Evolutionary conservation across 2,797 vertebrate genomes (phyloP).

Genomic region (Periparus ater): DNA sequence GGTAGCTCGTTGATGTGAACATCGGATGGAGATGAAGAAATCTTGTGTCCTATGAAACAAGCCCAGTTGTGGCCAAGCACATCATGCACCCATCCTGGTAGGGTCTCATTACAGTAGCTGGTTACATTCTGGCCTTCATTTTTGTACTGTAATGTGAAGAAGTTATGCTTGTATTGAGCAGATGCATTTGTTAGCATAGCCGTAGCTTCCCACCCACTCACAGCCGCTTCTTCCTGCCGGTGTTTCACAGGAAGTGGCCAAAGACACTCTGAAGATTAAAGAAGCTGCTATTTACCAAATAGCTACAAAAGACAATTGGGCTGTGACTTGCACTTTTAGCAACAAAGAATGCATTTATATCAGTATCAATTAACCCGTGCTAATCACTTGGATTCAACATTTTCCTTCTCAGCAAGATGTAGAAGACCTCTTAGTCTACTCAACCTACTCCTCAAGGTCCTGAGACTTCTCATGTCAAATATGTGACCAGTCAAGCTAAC

Average conservation of each 20-base stretch:
- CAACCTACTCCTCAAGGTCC: neutral
- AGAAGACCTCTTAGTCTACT: neutral
- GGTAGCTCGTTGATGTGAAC: neutral
- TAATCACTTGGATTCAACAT: neutral
- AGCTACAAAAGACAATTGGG: neutral
- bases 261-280: neutral
- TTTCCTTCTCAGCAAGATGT: neutral
- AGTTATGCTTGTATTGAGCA: neutral
- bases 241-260: neutral
- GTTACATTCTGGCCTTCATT: slow-evolving; percentile 78
- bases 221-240: neutral
- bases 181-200: neutral
- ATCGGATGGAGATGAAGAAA: slow-evolving; percentile 59
- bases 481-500: neutral
- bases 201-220: neutral
- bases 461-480: neutral
- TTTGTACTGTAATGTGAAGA: slow-evolving; percentile 80
- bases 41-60: slow-evolving; percentile 87
- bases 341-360: neutral
- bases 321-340: neutral
- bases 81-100: slow-evolving; percentile 94
- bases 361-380: neutral
- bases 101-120: slow-evolving; percentile 92
- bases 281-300: neutral
- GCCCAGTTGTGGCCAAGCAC: slow-evolving; percentile 93